Percentiles rank a stretch among this genome's conserved stretches.
phyloP scores from a whole-genome alignment of 2,888 invertebrate genomes.

The Scaptomyza tumidula region DNA sequence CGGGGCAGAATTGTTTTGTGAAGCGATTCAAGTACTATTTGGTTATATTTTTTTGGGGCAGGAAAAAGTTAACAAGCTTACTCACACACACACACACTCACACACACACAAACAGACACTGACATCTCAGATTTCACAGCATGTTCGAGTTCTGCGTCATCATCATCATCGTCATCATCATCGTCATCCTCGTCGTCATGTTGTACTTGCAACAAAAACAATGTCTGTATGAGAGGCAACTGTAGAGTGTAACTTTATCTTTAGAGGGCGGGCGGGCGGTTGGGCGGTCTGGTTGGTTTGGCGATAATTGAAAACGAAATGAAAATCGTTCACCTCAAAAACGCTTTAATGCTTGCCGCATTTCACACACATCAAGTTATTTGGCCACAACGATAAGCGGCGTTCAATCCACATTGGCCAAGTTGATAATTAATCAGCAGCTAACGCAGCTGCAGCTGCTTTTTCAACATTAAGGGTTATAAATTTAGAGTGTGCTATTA shows the following conservation, averaged over 20 bases:
- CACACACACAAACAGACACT: conserved; percentile 16
- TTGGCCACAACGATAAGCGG: conserved; percentile 9
- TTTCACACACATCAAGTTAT: conserved; percentile 3
- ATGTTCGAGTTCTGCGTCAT: conserved; percentile 7
- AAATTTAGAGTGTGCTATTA: background rate
- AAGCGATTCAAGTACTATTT: background rate
- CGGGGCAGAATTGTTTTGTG: background rate
- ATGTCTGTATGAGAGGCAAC: background rate
- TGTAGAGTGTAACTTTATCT: conserved; percentile 15
- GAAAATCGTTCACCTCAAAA: conserved; percentile 6
- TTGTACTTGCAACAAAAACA: background rate
- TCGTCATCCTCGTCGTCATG: background rate
- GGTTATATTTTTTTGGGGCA: conserved; percentile 3
- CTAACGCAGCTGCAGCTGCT: conserved; percentile 4
- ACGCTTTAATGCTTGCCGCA: conserved; percentile 1
- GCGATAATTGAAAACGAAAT: conserved; percentile 20
- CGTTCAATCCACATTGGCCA: background rate
- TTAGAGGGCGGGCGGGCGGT: background rate
- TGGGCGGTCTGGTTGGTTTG: too few relatives aligned
- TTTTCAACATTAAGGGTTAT: background rate
- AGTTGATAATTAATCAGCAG: conserved; percentile 4
- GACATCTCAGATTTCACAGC: conserved; percentile 14
- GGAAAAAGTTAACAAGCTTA: background rate
- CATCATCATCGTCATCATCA: conserved; percentile 22
- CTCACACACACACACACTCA: background rate